These are phyloP conservation scores for Drosophila parabipectinata DNA, from an alignment of 1,140 invertebrate species.

Conservation along the genomic window DNA sequence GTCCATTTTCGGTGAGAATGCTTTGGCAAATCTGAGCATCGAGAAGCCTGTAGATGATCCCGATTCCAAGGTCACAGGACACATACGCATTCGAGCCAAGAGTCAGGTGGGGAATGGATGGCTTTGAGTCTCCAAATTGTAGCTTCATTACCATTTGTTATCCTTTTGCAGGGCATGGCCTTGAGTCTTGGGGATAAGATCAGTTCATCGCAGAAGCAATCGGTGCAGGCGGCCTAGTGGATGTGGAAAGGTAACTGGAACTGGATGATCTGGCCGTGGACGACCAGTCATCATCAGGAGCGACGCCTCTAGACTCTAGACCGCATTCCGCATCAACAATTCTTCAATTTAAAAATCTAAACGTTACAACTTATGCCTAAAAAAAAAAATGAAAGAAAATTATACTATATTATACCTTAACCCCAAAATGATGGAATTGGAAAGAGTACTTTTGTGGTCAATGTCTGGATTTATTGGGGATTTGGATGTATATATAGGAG, in stretches of 20 bases:
- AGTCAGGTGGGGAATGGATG: conserved; percentile 90
- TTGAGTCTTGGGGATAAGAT: conserved; percentile 98
- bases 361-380: conserved; percentile 49
- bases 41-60: conserved; percentile 96
- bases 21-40: conserved; percentile 98
- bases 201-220: conserved; percentile 94
- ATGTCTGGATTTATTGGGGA: background rate
- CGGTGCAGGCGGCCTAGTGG: conserved; percentile 86
- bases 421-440: background rate
- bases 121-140: background rate
- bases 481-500: background rate
- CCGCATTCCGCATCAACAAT: conserved; percentile 43
- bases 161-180: conserved; percentile 93
- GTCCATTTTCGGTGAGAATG: conserved; percentile 99
- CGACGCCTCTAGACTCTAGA: conserved; percentile 41
- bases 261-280: conserved; percentile 23
- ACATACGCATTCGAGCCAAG: conserved; percentile 98
- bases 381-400: conserved; percentile 9
- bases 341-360: conserved; percentile 53
- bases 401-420: conserved; percentile 51
- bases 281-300: conserved; percentile 36
- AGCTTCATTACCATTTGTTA: background rate
- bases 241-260: conserved; percentile 9
- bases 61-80: conserved; percentile 95
- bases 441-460: background rate